phyloP scores from a whole-genome alignment of 2,888 invertebrate species.

The Steinernema carpocapsae region DNA sequence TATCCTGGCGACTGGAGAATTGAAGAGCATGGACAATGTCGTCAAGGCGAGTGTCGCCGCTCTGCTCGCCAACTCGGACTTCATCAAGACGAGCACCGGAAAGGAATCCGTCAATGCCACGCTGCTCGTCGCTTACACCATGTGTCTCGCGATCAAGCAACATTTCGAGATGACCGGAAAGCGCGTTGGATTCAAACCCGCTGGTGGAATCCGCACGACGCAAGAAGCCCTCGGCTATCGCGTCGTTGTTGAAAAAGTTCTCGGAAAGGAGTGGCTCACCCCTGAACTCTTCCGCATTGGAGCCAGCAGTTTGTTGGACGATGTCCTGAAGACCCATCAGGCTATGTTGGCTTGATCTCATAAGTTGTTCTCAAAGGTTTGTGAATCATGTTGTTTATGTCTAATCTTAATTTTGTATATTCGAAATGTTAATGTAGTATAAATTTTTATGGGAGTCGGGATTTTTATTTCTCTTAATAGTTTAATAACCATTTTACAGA shows the following conservation, averaged over 20 bases:
- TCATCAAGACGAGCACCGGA: constrained; percentile 80
- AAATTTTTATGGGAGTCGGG: too few species aligned
- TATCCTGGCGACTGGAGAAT: constrained; percentile 91
- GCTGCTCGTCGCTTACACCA: constrained; percentile 85
- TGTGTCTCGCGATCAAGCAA: constrained; percentile 85
- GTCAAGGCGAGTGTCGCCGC: constrained; percentile 81
- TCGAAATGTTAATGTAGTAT: too few species aligned
- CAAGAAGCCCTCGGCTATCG: constrained; percentile 87
- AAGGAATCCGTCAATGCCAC: constrained; percentile 95
- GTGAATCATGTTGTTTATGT: too few species aligned
- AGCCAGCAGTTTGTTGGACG: constrained; percentile 85
- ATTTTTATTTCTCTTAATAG: background rate
- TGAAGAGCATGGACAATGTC: constrained; percentile 73
- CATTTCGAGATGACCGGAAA: constrained; percentile 75
- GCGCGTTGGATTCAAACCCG: constrained; percentile 94
- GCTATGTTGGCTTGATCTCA: too few species aligned
- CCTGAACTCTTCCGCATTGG: constrained; percentile 84
- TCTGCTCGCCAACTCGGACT: constrained; percentile 90
- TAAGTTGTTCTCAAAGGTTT: too few species aligned
- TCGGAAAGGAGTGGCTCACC: constrained; percentile 85
- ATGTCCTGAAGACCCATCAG: too few species aligned
- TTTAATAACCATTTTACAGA: background rate
- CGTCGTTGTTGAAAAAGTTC: constrained; percentile 80
- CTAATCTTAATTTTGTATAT: too few species aligned
- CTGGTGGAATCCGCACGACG: constrained; percentile 88